A percentile compares a stretch with the other conserved stretches of the same genome.
These are phyloP conservation scores for Heterocephalus glaber DNA, from an alignment of 2,113 vertebrate genomes.

Conservation along the genomic window DNA sequence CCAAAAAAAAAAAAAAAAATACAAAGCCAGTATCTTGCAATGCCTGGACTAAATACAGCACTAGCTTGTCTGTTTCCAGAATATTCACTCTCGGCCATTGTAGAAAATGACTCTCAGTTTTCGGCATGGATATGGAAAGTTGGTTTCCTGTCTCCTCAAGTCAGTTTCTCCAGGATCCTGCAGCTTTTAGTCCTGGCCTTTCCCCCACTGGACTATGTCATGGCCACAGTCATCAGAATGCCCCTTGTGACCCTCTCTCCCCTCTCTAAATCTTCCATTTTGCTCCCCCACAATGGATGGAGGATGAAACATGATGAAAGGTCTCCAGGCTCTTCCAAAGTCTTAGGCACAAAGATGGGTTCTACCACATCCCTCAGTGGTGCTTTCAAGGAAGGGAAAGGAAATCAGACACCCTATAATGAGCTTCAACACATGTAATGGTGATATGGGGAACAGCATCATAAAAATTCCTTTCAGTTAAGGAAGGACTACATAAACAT, in stretches of 20 bases:
- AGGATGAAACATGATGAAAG: background rate
- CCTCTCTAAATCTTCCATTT: background rate
- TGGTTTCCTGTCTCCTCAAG: background rate
- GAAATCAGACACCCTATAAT: slow-evolving; percentile 7
- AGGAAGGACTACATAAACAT: background rate
- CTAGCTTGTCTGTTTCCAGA: background rate
- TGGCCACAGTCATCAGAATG: background rate
- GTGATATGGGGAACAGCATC: background rate
- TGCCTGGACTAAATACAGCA: background rate
- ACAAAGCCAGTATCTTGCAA: background rate
- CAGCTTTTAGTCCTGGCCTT: background rate
- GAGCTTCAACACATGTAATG: slow-evolving; percentile 23
- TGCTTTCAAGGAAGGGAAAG: slow-evolving; percentile 23
- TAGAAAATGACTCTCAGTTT: background rate
- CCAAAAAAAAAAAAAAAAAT: no score
- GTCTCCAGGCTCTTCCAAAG: background rate
- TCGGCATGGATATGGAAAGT: background rate
- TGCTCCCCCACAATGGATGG: no score
- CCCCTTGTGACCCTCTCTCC: rapidly evolving
- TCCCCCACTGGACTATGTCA: background rate
- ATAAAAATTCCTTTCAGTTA: slow-evolving; percentile 56
- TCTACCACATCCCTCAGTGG: background rate
- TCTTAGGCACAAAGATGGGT: background rate
- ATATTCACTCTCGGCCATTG: background rate
- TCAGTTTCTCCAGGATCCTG: background rate